Percentiles rank a stretch among this genome's conserved stretches.
phyloP scores from a whole-genome alignment of 2,797 vertebrate species.

The Anolis apletophallus region DNA sequence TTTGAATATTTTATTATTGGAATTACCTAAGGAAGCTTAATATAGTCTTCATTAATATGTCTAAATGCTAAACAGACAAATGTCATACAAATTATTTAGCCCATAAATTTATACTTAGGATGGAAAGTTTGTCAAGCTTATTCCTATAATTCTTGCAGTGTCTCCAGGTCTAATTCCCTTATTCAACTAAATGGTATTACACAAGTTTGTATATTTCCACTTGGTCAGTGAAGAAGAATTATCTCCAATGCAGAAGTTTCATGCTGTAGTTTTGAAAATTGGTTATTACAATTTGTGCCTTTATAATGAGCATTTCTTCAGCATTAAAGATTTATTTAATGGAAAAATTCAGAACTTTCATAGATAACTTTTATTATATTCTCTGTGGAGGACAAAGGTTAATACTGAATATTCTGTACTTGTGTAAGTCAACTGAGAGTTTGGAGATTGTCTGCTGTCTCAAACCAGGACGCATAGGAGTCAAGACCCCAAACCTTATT shows the following conservation, averaged over 20 bases:
- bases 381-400: not conserved
- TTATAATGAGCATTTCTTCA: constrained; percentile 37
- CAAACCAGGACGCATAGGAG: not conserved
- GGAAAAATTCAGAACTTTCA: constrained; percentile 11
- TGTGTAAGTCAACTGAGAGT: not conserved
- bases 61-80: constrained; percentile 47
- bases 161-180: not conserved
- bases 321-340: constrained; percentile 35
- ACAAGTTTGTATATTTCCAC: not conserved
- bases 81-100: constrained; percentile 23
- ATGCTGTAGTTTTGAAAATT: constrained; percentile 9
- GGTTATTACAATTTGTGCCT: not conserved
- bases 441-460: not conserved
- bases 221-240: constrained; percentile 1
- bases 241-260: not conserved
- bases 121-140: constrained; percentile 29
- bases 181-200: constrained; percentile 36
- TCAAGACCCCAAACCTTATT: not conserved
- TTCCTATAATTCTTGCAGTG: constrained; percentile 13
- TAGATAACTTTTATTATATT: constrained; percentile 22
- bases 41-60: not conserved
- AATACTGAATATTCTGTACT: constrained; percentile 6
- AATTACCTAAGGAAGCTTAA: constrained; percentile 37
- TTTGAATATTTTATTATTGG: constrained; percentile 62
- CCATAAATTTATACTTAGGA: constrained; percentile 49